phyloP scores from a whole-genome alignment of 2,113 vertebrate genomes.

The Bothrops jararaca region DNA sequence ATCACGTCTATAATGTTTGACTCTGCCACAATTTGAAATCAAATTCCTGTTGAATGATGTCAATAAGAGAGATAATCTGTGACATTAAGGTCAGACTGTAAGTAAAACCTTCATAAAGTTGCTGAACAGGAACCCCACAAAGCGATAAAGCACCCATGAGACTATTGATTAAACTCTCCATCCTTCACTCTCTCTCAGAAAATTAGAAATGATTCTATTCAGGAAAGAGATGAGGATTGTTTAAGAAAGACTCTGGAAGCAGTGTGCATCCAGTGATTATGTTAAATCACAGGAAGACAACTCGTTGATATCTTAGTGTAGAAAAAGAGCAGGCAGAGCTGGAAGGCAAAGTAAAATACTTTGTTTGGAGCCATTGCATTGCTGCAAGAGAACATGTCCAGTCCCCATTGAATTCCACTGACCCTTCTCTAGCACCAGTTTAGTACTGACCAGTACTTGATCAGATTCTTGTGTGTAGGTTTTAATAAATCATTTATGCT shows the following conservation, averaged over 20 bases:
- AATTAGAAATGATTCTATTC: not conserved
- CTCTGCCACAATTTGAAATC: not conserved
- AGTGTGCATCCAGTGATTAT: not conserved
- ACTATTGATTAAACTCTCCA: not conserved
- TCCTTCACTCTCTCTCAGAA: not conserved
- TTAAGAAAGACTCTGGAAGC: not conserved
- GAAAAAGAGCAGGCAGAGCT: too few relatives aligned
- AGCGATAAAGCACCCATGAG: not conserved
- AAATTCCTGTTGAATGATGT: not conserved
- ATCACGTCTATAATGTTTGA: not conserved
- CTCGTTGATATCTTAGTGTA: too few relatives aligned
- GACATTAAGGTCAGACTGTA: not conserved
- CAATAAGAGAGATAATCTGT: not conserved
- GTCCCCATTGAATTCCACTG: too few relatives aligned
- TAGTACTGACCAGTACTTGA: too few relatives aligned
- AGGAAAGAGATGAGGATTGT: not conserved
- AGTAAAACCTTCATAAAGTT: not conserved
- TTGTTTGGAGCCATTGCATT: too few relatives aligned
- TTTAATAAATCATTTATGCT: too few relatives aligned
- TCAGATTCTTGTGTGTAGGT: too few relatives aligned
- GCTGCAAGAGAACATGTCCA: too few relatives aligned
- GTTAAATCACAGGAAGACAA: not conserved
- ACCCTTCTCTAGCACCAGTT: too few relatives aligned
- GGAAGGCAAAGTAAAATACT: too few relatives aligned
- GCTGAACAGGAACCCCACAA: not conserved